Evolutionary conservation across 2,888 invertebrate species (phyloP).

Genomic region (Drosophila mulleri): DNA sequence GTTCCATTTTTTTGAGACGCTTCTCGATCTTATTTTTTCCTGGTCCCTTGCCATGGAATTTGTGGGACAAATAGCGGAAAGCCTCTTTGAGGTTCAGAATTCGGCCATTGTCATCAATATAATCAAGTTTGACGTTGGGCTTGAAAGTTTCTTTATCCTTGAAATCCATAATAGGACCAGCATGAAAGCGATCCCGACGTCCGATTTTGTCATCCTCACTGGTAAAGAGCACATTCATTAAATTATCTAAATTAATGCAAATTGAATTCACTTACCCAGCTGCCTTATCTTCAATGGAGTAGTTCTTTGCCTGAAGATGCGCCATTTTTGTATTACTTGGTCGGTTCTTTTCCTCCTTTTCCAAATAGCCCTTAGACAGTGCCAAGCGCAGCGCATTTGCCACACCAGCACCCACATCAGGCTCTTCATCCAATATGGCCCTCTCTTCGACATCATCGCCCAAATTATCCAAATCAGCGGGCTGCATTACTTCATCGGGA

Average conservation of each 20-base stretch:
- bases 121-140: conserved; percentile 97
- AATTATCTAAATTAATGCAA: neutral
- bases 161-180: conserved; percentile 95
- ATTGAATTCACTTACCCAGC: conserved; percentile 86
- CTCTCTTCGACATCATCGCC: conserved; percentile 84
- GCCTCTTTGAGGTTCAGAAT: conserved; percentile 97
- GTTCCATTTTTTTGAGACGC: conserved; percentile 96
- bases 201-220: conserved; percentile 94
- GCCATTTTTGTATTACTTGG: conserved; percentile 90
- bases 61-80: conserved; percentile 97
- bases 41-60: conserved; percentile 99
- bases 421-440: conserved; percentile 93
- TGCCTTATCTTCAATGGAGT: conserved; percentile 92
- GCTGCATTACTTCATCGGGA: conserved; percentile 85
- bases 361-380: conserved; percentile 96
- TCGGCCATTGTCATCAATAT: conserved; percentile 98
- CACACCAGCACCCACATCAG: conserved; percentile 95
- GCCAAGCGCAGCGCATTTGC: conserved; percentile 96
- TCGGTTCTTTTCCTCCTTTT: conserved; percentile 91
- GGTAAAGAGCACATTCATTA: conserved; percentile 48
- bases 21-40: conserved; percentile 99
- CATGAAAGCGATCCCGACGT: conserved; percentile 89
- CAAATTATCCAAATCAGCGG: conserved; percentile 86
- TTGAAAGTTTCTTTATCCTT: conserved; percentile 95
- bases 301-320: conserved; percentile 91